These are phyloP conservation scores for Bolborhynchus lineola DNA, from an alignment of 2,113 vertebrate species.

Conservation along the genomic window DNA sequence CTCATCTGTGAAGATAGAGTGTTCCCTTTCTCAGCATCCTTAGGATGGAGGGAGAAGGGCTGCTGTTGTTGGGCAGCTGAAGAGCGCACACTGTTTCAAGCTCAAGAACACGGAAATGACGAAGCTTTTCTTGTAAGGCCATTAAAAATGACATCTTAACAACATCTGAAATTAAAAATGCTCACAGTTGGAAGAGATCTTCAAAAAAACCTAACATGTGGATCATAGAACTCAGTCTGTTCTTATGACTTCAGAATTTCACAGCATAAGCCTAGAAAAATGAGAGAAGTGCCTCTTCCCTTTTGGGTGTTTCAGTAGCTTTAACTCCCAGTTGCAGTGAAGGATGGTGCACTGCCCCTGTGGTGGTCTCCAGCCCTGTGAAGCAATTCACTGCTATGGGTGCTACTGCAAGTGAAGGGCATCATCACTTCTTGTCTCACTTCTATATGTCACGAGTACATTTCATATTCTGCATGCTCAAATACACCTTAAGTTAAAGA, in stretches of 20 bases:
- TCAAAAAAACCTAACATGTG: not conserved
- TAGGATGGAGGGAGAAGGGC: not conserved
- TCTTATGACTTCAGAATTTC: conserved; percentile 41
- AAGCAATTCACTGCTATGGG: not conserved
- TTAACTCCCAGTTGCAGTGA: not conserved
- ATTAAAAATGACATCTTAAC: conserved; percentile 56
- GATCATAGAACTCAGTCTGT: conserved; percentile 21
- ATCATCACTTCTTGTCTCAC: not conserved
- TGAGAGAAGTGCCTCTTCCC: not conserved
- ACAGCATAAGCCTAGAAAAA: conserved; percentile 23
- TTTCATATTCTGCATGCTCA: not conserved
- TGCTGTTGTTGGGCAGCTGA: conserved; percentile 40
- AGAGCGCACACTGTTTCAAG: conserved; percentile 11
- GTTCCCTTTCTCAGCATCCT: not conserved
- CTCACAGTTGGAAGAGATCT: not conserved
- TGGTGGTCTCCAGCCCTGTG: not conserved
- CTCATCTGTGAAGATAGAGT: not conserved
- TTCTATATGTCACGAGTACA: not conserved
- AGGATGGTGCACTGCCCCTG: not conserved
- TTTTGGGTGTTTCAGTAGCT: not conserved
- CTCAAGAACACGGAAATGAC: conserved; percentile 46
- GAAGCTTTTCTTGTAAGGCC: not conserved
- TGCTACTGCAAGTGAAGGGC: not conserved
- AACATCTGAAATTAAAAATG: conserved; percentile 63
- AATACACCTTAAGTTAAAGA: not conserved